Evolutionary conservation across 92 coral and sea anemone species (phyloP), one percentile per base, ranked within the genome.

Genomic region (Anthopleura xanthogrammica): DNA sequence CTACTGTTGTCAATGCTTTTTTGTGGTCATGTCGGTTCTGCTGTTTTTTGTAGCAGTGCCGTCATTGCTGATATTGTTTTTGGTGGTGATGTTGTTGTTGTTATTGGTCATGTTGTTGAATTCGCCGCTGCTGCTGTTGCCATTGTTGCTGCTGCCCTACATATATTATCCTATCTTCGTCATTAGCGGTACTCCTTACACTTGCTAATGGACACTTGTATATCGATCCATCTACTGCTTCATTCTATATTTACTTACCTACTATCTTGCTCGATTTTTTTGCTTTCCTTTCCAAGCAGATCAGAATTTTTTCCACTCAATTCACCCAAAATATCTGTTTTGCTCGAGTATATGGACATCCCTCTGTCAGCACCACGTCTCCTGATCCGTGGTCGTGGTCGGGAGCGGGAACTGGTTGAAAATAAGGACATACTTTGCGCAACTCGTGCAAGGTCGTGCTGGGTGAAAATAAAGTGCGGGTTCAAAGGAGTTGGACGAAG

Each of bases 381-480:
- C 68, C 96, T 89, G 2, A 78, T 88, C 17, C 88, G 94, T 20
- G 97, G 98, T 20, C 98, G 90, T 29, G 96, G 97, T 20, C 99
- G 93, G 19, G 90, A 92, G 86, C 98, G 98, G 50, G 95, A 85
- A 76, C 88, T 88, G 42, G 95, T 86, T 16, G 95, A 91, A 89
- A 97, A 90, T 46, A 94, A 81, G 40, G 89, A 81, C 96, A 97
- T 94, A 68, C 98, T 95, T 80, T 89, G 97, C 43, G 84, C 94
- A 42, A 97, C 91, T 42, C 95, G 92, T 11, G 98, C 92, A 54
- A 97, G 83, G 40, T 97, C 99, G 86, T 97, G 99, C 41, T 94
- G 98, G 56, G 96, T 92, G 89, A 97, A 97, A 22, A 97, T n/a
- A 55, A 90, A 97, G 85, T 97, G 99, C 5, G 99, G 99, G 79